Evolutionary conservation across 2,113 vertebrate genomes (phyloP).

Genomic region (Pluvianellus socialis): DNA sequence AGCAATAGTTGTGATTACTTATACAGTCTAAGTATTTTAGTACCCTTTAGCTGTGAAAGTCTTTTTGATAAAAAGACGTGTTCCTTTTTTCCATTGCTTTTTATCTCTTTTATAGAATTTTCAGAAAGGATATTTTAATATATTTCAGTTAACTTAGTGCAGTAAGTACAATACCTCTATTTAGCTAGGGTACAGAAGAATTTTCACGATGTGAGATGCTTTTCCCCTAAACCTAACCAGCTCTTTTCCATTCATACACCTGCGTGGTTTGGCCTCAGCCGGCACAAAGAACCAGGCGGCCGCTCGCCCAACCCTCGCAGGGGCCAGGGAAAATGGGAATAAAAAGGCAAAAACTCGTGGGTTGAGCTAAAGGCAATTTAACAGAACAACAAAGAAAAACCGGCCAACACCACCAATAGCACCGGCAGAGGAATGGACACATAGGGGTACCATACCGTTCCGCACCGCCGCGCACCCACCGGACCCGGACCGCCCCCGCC

Average conservation of each 20-base stretch:
- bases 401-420: too few relatives aligned
- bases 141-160: background rate
- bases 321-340: too few relatives aligned
- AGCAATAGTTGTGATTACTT: background rate
- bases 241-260: background rate
- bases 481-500: too few relatives aligned
- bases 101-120: background rate
- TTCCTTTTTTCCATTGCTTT: background rate
- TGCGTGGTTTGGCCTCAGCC: background rate
- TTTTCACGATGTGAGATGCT: background rate
- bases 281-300: too few relatives aligned
- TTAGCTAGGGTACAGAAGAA: background rate
- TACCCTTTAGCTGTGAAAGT: background rate
- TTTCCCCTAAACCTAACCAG: background rate
- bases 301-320: too few relatives aligned
- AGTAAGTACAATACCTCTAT: background rate
- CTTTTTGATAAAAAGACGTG: background rate
- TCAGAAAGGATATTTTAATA: background rate
- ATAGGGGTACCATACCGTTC: too few relatives aligned
- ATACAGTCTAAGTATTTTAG: background rate
- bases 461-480: too few relatives aligned
- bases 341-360: too few relatives aligned
- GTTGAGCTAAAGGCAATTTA: too few relatives aligned
- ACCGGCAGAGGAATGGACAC: too few relatives aligned
- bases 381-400: too few relatives aligned